Evolutionary conservation across 1,140 invertebrate species (phyloP).

Genomic region (Trichogramma pretiosum): DNA sequence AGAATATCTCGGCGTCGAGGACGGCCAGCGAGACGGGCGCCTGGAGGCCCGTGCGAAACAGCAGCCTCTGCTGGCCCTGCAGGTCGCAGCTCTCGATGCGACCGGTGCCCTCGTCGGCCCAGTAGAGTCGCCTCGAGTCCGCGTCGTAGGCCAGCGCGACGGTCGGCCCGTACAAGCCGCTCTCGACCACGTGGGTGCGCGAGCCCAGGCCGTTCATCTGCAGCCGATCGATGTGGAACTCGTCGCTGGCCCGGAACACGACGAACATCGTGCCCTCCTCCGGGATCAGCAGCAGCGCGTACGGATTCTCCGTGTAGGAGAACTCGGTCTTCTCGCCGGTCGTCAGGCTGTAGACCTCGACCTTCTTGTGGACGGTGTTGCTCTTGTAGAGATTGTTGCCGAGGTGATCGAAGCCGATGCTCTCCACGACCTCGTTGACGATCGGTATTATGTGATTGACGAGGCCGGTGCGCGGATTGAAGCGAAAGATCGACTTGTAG

Average conservation of each 20-base stretch:
- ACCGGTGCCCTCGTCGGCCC: constrained; percentile 47
- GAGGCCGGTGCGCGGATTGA: constrained; percentile 34
- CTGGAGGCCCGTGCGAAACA: constrained; percentile 30
- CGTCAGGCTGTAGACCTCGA: constrained; percentile 52
- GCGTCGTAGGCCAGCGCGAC: constrained; percentile 48
- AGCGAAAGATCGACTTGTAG: constrained; percentile 25
- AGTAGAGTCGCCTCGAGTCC: constrained; percentile 44
- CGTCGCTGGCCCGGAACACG: constrained; percentile 42
- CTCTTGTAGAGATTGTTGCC: constrained; percentile 60
- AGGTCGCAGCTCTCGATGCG: constrained; percentile 48
- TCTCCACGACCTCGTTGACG: constrained; percentile 48
- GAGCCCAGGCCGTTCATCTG: constrained; percentile 48
- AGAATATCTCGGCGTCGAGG: constrained; percentile 50
- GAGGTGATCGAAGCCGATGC: constrained; percentile 59
- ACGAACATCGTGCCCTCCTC: constrained; percentile 60
- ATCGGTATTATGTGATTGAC: constrained; percentile 36
- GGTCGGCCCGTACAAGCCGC: constrained; percentile 44
- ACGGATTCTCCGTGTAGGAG: constrained; percentile 46
- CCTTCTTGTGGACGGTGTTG: constrained; percentile 46
- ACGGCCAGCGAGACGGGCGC: constrained; percentile 47
- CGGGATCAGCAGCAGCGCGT: constrained; percentile 54
- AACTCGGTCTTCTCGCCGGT: constrained; percentile 49
- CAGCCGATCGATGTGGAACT: constrained; percentile 51
- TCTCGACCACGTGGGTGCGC: constrained; percentile 44
- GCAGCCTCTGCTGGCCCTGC: constrained; percentile 40